These are phyloP conservation scores for Elymnias hypermnestra DNA, from an alignment of 1,140 invertebrate genomes.

Conservation along the genomic window DNA sequence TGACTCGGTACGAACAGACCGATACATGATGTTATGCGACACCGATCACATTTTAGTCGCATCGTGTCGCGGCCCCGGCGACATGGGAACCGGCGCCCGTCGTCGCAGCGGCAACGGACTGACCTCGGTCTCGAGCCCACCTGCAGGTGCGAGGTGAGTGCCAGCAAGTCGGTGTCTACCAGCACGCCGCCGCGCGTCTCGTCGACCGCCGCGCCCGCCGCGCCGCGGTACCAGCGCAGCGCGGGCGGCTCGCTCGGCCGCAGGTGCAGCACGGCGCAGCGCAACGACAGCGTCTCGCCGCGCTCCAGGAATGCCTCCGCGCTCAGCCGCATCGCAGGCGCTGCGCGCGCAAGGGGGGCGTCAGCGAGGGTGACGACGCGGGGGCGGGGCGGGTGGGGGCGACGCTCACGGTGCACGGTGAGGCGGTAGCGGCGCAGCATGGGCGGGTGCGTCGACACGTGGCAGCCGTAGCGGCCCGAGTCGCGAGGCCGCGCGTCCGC, in stretches of 20 bases:
- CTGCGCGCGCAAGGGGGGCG: too few relatives aligned
- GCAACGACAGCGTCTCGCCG: slow-evolving; percentile 58
- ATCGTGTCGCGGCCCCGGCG: too few relatives aligned
- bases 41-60: too few relatives aligned
- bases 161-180: slow-evolving; percentile 58
- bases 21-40: too few relatives aligned
- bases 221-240: slow-evolving; percentile 54
- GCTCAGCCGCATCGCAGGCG: slow-evolving; percentile 59
- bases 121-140: too few relatives aligned
- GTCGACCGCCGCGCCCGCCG: slow-evolving; percentile 45
- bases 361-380: too few relatives aligned
- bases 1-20: too few relatives aligned
- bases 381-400: too few relatives aligned
- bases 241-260: slow-evolving; percentile 39
- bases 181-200: slow-evolving; percentile 56
- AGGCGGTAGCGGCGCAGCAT: slow-evolving; percentile 58
- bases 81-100: too few relatives aligned
- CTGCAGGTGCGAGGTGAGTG: slow-evolving; percentile 59
- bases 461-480: slow-evolving; percentile 85
- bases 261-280: slow-evolving; percentile 54
- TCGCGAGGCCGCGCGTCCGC: slow-evolving; percentile 81
- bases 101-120: too few relatives aligned
- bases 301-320: slow-evolving; percentile 63
- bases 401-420: slow-evolving; percentile 64
- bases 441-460: slow-evolving; percentile 88